A percentile compares a stretch with the other conserved stretches of the same genome.
These are phyloP conservation scores for Calyptommatus sinebrachiatus DNA, from an alignment of 2,113 vertebrate genomes.

Conservation along the genomic window DNA sequence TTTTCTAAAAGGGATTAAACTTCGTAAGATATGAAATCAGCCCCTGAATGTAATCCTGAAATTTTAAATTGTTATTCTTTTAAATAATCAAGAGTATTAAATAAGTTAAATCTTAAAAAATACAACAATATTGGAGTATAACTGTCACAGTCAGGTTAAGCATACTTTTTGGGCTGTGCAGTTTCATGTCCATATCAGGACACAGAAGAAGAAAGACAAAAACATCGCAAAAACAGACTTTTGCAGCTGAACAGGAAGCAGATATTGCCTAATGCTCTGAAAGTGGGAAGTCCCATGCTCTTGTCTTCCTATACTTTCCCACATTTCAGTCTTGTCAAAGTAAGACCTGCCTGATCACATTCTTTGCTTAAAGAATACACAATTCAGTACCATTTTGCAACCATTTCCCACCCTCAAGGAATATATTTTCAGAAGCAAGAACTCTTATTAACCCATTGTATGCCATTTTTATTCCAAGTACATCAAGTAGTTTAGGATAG, in stretches of 20 bases:
- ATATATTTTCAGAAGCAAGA: background rate
- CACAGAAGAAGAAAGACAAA: background rate
- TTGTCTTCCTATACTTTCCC: too few species aligned
- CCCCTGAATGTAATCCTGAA: background rate
- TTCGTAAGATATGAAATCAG: background rate
- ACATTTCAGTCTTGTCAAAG: too few species aligned
- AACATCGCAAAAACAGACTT: too few species aligned
- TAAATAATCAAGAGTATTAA: background rate
- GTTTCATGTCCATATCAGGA: too few species aligned
- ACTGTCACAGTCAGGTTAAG: background rate
- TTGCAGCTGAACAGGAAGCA: too few species aligned
- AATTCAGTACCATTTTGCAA: background rate
- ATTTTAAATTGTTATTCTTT: too few species aligned
- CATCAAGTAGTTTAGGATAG: background rate
- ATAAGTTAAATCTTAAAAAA: too few species aligned
- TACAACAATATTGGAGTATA: too few species aligned
- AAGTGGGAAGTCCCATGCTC: too few species aligned
- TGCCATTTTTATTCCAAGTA: background rate
- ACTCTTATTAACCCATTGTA: background rate
- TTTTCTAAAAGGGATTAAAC: background rate
- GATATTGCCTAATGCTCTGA: too few species aligned
- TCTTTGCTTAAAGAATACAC: background rate
- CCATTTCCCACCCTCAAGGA: background rate
- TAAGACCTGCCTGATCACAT: too few species aligned
- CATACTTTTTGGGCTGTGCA: background rate